Percentiles rank a stretch among this genome's conserved stretches.
phyloP scores from a whole-genome alignment of 2,888 invertebrate genomes.

The Synergus itoensis region DNA sequence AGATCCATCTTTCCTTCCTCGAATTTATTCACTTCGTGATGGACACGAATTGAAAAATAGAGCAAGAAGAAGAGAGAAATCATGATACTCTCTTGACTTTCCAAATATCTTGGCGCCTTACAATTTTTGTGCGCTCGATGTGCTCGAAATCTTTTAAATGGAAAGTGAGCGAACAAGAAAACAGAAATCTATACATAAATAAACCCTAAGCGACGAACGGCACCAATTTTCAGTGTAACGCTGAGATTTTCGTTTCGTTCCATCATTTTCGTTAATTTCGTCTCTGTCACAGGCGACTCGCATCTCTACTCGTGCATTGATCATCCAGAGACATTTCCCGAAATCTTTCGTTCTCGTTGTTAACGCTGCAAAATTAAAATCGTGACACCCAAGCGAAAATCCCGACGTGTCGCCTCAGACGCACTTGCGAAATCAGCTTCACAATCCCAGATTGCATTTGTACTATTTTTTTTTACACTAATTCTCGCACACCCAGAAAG shows the following conservation, averaged over 20 bases:
- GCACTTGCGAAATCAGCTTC: conserved; percentile 9
- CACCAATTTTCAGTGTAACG: conserved; percentile 11
- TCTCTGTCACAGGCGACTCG: conserved; percentile 8
- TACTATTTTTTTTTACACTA: neutral
- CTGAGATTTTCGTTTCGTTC: conserved; percentile 21
- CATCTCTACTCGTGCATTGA: conserved; percentile 5
- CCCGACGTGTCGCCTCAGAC: neutral
- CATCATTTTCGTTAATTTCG: neutral
- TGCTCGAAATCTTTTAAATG: conserved; percentile 21
- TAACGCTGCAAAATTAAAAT: conserved; percentile 14
- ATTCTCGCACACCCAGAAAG: too few species aligned
- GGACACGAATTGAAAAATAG: neutral
- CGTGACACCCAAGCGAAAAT: conserved; percentile 2
- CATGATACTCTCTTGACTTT: neutral
- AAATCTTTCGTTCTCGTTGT: conserved; percentile 15
- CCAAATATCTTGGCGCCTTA: conserved; percentile 12
- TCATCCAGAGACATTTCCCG: neutral
- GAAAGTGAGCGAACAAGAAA: neutral
- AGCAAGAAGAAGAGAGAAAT: neutral
- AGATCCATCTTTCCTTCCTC: neutral
- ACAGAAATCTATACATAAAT: conserved; percentile 4
- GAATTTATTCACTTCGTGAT: neutral
- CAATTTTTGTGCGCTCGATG: conserved; percentile 40
- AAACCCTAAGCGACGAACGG: conserved; percentile 36
- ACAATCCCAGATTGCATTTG: neutral